Evolutionary conservation across 2,888 invertebrate species (phyloP), one percentile per base, ranked within the genome.

Genomic region (Drosophila crucigera): DNA sequence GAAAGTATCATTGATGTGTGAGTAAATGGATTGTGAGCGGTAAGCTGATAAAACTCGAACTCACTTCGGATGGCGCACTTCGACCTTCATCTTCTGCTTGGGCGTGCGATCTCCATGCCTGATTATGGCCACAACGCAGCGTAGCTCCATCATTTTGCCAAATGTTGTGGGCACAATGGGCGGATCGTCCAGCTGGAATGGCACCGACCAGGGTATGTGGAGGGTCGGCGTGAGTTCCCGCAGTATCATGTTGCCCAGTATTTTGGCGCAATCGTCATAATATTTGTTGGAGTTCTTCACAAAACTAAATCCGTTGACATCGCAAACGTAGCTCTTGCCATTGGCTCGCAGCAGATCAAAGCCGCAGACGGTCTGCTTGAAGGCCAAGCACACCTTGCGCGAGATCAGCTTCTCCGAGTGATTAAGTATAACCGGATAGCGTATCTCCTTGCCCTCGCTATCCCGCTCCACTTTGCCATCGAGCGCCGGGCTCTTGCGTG

Each of bases 1-100:
- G 16, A 16, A 28, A 11, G 31, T 7, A 7, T 30, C 9, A 16
- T 22, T 43, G 22, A 43, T 31, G 22, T 7, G 3, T 16, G n/a
- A 11, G 4, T 47, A 30, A 30, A 56, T 19, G 19, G 11, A 56
- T 30, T 22, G 9, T 10, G 47, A 22, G 9, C 47, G 14, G 6
- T 22, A 47, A 0, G 22, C 6, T 31, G 31, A 31, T 31, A 31
- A 31, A 16, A 25, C 7, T 47, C 1, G 0, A 47, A 83, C 90
- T 83, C 93, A 97, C 97, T 98, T 98, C 4, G 97, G 97, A 95
- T 99, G 98, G 61, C 98, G 95, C 19, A 99, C 99, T 95, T 99
- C 99, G 82, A 99, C 99, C 94, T 99, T 99, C 99, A 99, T 99
- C 94, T 99, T 99, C 94, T 99, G 99, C 93, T 99, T 99, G 0